phyloP scores from a whole-genome alignment of 2,113 vertebrate genomes.

The Engystomops pustulosus region DNA sequence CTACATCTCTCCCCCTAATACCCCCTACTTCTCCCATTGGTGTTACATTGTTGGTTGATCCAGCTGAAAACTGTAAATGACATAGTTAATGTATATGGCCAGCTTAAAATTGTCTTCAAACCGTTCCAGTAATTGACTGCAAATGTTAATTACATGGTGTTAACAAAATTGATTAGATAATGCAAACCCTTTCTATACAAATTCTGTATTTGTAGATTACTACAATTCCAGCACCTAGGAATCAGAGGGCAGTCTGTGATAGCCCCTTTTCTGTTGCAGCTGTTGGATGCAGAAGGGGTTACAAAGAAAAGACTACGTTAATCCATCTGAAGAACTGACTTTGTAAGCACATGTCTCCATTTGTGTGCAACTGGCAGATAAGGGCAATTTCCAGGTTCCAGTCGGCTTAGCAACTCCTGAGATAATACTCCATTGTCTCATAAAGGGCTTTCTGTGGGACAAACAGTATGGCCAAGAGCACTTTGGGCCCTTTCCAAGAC shows the following conservation, averaged over 20 bases:
- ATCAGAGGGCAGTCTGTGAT: background rate
- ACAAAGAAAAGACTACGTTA: slow-evolving; percentile 23
- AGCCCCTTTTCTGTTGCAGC: background rate
- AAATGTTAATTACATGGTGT: background rate
- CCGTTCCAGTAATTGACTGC: background rate
- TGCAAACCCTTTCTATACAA: background rate
- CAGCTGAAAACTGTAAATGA: no score
- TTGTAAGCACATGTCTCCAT: slow-evolving; percentile 49
- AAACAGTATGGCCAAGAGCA: slow-evolving; percentile 59
- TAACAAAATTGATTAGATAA: background rate
- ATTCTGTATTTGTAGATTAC: background rate
- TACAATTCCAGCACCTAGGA: no score
- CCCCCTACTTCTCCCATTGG: no score
- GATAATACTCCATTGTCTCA: slow-evolving; percentile 46
- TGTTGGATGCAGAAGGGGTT: slow-evolving; percentile 18
- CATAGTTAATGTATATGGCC: background rate
- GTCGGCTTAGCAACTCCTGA: slow-evolving; percentile 26
- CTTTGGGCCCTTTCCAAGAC: slow-evolving; percentile 63
- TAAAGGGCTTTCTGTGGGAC: slow-evolving; percentile 35
- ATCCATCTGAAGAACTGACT: slow-evolving; percentile 48
- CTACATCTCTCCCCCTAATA: no score
- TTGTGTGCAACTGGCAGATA: slow-evolving; percentile 49
- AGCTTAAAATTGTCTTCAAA: background rate
- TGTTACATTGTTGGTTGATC: no score
- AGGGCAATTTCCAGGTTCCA: slow-evolving; percentile 53